phyloP scores from a whole-genome alignment of 2,888 invertebrate species.

The Drosophila parthenogenetica region DNA sequence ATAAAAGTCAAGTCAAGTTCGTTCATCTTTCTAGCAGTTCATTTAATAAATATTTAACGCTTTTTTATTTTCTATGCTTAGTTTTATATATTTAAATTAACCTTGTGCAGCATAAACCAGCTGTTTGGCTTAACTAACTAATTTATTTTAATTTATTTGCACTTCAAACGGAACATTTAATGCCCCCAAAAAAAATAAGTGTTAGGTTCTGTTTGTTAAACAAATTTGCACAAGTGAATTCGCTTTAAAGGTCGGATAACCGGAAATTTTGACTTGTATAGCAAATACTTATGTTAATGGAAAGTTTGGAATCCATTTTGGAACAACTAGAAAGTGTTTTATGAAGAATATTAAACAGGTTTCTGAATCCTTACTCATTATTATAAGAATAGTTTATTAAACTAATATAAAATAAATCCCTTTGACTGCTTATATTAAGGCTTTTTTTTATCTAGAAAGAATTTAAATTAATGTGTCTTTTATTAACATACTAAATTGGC shows the following conservation, averaged over 20 bases:
- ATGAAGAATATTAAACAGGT: background rate
- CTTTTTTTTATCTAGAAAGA: too few species aligned
- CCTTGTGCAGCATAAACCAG: constrained; percentile 27
- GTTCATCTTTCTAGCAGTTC: constrained; percentile 9
- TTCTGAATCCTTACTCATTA: too few species aligned
- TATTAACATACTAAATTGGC: background rate
- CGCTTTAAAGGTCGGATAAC: constrained; percentile 1
- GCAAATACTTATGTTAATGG: background rate
- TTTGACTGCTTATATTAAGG: too few species aligned
- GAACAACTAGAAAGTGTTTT: background rate
- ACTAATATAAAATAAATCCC: too few species aligned
- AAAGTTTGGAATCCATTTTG: background rate
- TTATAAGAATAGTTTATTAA: too few species aligned
- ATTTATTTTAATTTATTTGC: constrained; percentile 41
- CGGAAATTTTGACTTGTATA: constrained; percentile 19
- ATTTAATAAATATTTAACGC: constrained; percentile 33
- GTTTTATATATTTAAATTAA: constrained; percentile 23
- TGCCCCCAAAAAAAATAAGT: background rate
- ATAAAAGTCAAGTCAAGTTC: constrained; percentile 38
- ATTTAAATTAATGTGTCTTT: background rate
- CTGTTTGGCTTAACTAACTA: constrained; percentile 20
- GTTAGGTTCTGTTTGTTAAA: constrained; percentile 6
- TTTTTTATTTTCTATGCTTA: constrained; percentile 3
- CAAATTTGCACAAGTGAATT: constrained; percentile 39
- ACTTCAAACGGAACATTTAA: constrained; percentile 12